These are phyloP conservation scores for Forbesichthys papilliferus DNA, from an alignment of 2,113 vertebrate species.

Conservation along the genomic window DNA sequence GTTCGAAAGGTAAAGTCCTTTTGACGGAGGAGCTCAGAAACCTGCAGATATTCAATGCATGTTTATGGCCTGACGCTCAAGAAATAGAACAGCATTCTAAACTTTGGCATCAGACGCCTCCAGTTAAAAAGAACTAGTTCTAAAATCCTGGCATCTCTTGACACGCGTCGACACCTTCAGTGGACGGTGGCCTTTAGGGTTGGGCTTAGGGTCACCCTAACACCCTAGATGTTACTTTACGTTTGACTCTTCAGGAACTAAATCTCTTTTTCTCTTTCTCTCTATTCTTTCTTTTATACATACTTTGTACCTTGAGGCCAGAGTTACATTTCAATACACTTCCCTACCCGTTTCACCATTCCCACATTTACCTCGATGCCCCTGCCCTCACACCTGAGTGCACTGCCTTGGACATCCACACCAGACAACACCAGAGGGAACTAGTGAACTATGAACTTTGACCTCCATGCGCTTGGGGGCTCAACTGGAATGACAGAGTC, in stretches of 20 bases:
- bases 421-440: conserved; percentile 39
- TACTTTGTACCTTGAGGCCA: background rate
- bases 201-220: background rate
- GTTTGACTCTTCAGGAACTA: no score
- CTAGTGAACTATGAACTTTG: conserved; percentile 25
- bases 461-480: conserved; percentile 20
- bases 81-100: no score
- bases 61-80: no score
- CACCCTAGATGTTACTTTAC: background rate
- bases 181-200: no score
- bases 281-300: background rate
- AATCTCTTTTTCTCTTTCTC: conserved; percentile 1
- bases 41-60: no score
- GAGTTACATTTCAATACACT: conserved; percentile 11
- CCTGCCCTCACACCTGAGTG: conserved; percentile 4
- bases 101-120: no score
- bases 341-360: conserved; percentile 32
- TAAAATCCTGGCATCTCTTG: no score
- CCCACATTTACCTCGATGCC: conserved; percentile 40
- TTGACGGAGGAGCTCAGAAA: no score
- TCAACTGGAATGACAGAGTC: conserved; percentile 14
- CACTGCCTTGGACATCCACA: conserved; percentile 34
- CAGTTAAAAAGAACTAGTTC: no score
- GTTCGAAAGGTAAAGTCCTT: no score
- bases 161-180: no score